These are phyloP conservation scores for Sarcophaga bullata DNA, from an alignment of 1,140 invertebrate species.

Conservation along the genomic window DNA sequence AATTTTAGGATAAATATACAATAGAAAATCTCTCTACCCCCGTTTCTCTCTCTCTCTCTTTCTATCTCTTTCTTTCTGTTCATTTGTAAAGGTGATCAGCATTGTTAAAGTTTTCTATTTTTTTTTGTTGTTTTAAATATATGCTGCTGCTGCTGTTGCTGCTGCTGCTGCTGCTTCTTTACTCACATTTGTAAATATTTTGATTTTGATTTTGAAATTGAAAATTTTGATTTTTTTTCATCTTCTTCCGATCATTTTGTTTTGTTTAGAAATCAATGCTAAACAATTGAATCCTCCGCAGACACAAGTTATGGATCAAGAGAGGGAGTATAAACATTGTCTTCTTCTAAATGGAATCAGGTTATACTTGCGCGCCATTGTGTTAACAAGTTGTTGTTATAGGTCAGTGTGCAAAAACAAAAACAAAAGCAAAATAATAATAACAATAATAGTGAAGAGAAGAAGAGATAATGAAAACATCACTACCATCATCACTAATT, in stretches of 20 bases:
- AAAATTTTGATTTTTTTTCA: neutral
- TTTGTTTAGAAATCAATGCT: conserved; percentile 22
- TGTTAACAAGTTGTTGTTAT: conserved; percentile 20
- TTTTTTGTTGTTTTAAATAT: neutral
- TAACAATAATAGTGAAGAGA: too few relatives aligned
- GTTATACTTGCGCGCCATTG: neutral
- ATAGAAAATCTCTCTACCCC: neutral
- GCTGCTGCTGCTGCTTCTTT: neutral
- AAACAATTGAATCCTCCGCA: conserved; percentile 10
- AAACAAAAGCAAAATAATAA: too few relatives aligned
- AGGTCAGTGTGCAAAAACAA: conserved; percentile 22
- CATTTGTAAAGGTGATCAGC: conserved; percentile 2
- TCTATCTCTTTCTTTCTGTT: too few relatives aligned
- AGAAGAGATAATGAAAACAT: neutral
- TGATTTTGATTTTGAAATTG: neutral
- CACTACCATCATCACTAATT: neutral
- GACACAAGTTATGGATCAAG: neutral
- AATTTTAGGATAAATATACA: neutral
- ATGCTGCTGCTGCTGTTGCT: neutral
- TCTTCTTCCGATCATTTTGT: neutral
- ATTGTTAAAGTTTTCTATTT: neutral
- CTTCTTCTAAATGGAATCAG: neutral
- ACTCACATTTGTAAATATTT: conserved; percentile 12
- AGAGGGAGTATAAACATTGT: conserved; percentile 3
- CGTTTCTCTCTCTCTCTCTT: too few relatives aligned